Conservation (phyloP, 2,888 invertebrate species). For the Leucophora obtusa region DNA sequence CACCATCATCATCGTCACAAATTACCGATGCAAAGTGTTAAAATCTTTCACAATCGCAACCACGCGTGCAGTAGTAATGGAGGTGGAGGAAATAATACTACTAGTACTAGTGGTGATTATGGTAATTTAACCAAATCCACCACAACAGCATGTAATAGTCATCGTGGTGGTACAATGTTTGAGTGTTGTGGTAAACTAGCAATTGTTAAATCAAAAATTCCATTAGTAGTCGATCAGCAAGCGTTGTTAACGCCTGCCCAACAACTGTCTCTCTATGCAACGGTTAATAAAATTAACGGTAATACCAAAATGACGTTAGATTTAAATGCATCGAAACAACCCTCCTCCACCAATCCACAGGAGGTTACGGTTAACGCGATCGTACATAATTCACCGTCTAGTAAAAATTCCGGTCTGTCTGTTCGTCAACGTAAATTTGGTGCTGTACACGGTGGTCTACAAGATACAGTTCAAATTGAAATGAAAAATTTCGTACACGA, state of each 20-base stretch:
- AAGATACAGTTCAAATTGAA: slow-evolving; percentile 55
- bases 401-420: not conserved
- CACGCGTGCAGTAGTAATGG: slow-evolving; percentile 53
- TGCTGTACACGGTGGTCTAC: slow-evolving; percentile 60
- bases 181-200: slow-evolving; percentile 48
- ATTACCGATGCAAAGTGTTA: slow-evolving; percentile 77
- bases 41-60: slow-evolving; percentile 77
- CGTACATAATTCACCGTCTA: slow-evolving; percentile 14
- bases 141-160: slow-evolving; percentile 24
- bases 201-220: slow-evolving; percentile 51
- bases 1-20: slow-evolving; percentile 70
- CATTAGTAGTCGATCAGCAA: slow-evolving; percentile 40
- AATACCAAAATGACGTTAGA: slow-evolving; percentile 44
- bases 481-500: slow-evolving; percentile 27
- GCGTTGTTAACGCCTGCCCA: slow-evolving; percentile 37
- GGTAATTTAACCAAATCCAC: slow-evolving; percentile 41
- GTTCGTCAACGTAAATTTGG: slow-evolving; percentile 63
- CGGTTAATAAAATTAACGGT: slow-evolving; percentile 71
- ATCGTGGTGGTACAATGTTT: slow-evolving; percentile 41
- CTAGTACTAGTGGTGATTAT: slow-evolving; percentile 24
- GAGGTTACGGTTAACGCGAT: slow-evolving; percentile 24
- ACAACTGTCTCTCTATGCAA: slow-evolving; percentile 71
- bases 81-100: slow-evolving; percentile 29
- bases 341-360: slow-evolving; percentile 13
- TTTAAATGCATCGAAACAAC: slow-evolving; percentile 20